These are phyloP conservation scores for Acrocephalus scirpaceus DNA, from an alignment of 2,797 vertebrate species.

Conservation along the genomic window DNA sequence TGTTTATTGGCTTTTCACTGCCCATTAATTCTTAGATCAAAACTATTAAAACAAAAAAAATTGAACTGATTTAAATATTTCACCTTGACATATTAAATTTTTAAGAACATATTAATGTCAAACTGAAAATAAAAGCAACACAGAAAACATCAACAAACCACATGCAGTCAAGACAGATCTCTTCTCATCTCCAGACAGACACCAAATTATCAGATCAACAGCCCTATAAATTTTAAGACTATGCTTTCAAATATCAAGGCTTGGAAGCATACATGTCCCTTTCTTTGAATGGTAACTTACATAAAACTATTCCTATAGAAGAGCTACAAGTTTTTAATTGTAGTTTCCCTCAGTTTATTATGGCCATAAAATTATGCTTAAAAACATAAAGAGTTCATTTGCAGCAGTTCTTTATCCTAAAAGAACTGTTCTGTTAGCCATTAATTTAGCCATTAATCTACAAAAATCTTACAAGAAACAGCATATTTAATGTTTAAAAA, in stretches of 20 bases:
- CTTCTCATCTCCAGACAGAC: background rate
- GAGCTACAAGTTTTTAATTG: background rate
- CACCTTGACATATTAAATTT: background rate
- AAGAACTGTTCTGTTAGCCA: background rate
- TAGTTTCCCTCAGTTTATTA: background rate
- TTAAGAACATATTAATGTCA: background rate
- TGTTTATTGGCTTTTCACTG: background rate
- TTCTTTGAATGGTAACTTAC: background rate
- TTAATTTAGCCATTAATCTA: background rate
- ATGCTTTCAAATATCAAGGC: background rate
- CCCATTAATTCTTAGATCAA: background rate
- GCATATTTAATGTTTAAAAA: background rate
- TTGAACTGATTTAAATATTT: background rate
- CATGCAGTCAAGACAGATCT: background rate
- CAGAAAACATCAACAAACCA: background rate
- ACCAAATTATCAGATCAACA: background rate
- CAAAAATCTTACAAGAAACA: background rate
- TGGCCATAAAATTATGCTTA: background rate
- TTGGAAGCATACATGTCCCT: background rate
- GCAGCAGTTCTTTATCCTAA: background rate
- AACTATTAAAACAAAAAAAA: background rate
- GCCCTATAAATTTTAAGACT: background rate
- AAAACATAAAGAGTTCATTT: background rate
- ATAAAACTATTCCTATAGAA: background rate
- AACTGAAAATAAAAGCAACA: background rate